Evolutionary conservation across 2,113 vertebrate species (phyloP), one percentile per base, ranked within the genome.

Genomic region (Athene cunicularia): DNA sequence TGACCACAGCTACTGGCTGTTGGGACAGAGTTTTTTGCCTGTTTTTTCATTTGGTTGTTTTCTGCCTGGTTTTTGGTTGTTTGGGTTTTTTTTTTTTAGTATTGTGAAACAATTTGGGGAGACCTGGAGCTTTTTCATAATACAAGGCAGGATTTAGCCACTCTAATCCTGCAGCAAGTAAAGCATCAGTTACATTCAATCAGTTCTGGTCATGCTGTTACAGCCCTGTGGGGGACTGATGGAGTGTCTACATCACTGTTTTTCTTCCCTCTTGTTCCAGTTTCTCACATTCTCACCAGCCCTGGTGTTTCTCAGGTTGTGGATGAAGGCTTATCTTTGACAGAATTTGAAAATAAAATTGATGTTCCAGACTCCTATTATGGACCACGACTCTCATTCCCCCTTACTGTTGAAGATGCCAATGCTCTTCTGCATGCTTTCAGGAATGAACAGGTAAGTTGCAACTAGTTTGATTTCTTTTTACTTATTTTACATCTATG

Each of bases 381-480:
- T 2, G 99, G 99, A 11, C 99, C 99, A 60, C 98, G 97, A 20
- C 97, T 99, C 33, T 98, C 98, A 2, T 99, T 99, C 90, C 99
- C 99, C 30, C 98, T 99, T 75, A 98, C 98, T 6, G 96, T 97
- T 88, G 80, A 97, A 8, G 98, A 99, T 87, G 99, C 99, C 22
- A 98, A 98, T 63, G 52, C 96, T 58, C 99, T 99, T 53, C 98
- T 99, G 91, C 87, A 97, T 39, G 99, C 98, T 55, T 99, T 99
- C 97, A 99, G 98, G 94, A 96, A 99, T 55, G 97, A 99, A 84
- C 98, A 99, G 98, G 99, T 98, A 98, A 97, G 94, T 96, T 56
- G 43, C 27, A 88, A 76, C 33, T 26, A 12, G 37, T 26, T 49
- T 93, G 19, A 71, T 79, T 96, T 41, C 9, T 30, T 37, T 71